Conservation (phyloP, 2,888 invertebrate genomes). For the Brachyptera putata region DNA sequence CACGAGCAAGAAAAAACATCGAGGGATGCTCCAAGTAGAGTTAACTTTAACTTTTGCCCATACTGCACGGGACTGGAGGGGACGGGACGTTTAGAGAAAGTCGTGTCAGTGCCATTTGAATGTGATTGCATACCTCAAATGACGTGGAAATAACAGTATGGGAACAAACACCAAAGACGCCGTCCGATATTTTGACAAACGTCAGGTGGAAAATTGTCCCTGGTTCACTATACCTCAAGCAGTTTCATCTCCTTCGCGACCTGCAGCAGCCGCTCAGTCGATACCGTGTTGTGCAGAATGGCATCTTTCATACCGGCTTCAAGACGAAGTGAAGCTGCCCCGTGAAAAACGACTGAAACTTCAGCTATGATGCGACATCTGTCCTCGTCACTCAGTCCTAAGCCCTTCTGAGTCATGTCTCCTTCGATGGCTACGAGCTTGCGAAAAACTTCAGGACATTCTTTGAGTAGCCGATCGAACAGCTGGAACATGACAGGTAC, state of each 20-base stretch:
- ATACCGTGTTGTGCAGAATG: slow-evolving; percentile 84
- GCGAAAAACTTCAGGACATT: slow-evolving; percentile 64
- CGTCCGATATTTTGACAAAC: no score
- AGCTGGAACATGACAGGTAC: slow-evolving; percentile 54
- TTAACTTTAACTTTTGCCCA: no score
- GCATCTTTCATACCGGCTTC: slow-evolving; percentile 87
- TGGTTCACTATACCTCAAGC: slow-evolving; percentile 54
- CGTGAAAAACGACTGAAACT: slow-evolving; percentile 83
- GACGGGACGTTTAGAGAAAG: no score
- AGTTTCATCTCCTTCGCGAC: slow-evolving; percentile 73
- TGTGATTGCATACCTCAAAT: no score
- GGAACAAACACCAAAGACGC: no score
- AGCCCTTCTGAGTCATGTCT: slow-evolving; percentile 59
- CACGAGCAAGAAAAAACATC: no score
- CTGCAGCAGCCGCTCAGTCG: slow-evolving; percentile 73
- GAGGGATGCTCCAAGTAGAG: no score
- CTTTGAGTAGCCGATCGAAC: slow-evolving; percentile 64
- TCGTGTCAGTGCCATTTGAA: no score
- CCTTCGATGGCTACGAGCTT: slow-evolving; percentile 73
- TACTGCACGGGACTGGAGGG: no score
- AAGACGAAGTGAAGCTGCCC: slow-evolving; percentile 85
- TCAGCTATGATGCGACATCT: slow-evolving; percentile 59
- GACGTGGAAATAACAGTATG: no score
- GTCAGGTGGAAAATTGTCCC: no score
- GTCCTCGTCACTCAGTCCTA: slow-evolving; percentile 60